Percentiles rank a stretch among this genome's conserved stretches.
Evolutionary conservation across 2,888 invertebrate species (phyloP).

Genomic region (Meganola albula): DNA sequence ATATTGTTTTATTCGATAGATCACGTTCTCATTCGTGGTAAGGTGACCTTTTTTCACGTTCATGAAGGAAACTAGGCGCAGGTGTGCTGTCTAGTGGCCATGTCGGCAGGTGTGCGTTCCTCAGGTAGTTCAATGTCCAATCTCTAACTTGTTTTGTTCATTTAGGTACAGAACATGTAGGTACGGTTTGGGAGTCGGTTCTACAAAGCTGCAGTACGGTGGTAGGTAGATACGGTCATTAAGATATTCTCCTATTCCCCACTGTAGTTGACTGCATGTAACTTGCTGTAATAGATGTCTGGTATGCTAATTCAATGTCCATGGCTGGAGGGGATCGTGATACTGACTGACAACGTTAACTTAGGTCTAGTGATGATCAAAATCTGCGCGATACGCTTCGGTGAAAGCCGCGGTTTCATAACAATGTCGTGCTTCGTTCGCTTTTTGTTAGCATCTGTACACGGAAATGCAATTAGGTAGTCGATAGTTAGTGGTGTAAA

Average conservation of each 20-base stretch:
- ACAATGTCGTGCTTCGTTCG: constrained; percentile 7
- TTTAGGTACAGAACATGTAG: too few species aligned
- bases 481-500: constrained; percentile 7
- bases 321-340: constrained; percentile 19
- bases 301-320: constrained; percentile 30
- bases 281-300: constrained; percentile 10
- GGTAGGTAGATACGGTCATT: too few species aligned
- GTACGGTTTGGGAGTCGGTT: too few species aligned
- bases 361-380: too few species aligned
- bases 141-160: too few species aligned
- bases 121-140: too few species aligned
- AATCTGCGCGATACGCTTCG: constrained; percentile 16
- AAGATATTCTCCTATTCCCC: too few species aligned
- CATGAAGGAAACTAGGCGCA: constrained; percentile 25
- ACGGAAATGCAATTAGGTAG: constrained; percentile 14
- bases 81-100: constrained; percentile 34
- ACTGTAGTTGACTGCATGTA: constrained; percentile 20
- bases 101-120: constrained; percentile 47
- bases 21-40: too few species aligned
- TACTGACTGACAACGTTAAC: too few species aligned
- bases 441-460: constrained; percentile 9
- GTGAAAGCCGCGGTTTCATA: constrained; percentile 10
- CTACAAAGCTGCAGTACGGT: too few species aligned
- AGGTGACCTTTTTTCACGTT: too few species aligned
- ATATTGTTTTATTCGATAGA: too few species aligned